These are phyloP conservation scores for Xestobium rufovillosum DNA, from an alignment of 2,888 invertebrate genomes.

Conservation along the genomic window DNA sequence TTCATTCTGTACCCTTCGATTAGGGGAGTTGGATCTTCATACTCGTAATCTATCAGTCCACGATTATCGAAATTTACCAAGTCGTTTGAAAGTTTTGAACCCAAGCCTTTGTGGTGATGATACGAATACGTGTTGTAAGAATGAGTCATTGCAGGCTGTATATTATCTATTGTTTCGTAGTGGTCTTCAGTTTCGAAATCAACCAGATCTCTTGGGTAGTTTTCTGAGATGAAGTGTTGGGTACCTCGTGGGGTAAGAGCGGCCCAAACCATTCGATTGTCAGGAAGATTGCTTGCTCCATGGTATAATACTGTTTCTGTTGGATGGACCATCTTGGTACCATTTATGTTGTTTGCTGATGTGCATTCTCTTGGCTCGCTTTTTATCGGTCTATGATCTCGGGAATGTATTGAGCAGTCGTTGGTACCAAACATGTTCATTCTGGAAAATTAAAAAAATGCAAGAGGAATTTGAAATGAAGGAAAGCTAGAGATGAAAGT, in stretches of 20 bases:
- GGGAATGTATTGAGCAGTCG: constrained; percentile 46
- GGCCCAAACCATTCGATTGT: constrained; percentile 58
- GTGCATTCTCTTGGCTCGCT: constrained; percentile 40
- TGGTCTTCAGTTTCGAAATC: constrained; percentile 53
- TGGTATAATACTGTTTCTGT: constrained; percentile 37
- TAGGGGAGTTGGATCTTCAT: constrained; percentile 69
- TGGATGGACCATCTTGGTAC: constrained; percentile 37
- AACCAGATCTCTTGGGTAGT: constrained; percentile 51
- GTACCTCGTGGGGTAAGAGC: constrained; percentile 73
- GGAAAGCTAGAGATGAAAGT: too few relatives aligned
- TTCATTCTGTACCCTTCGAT: constrained; percentile 64
- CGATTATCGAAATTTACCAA: constrained; percentile 66
- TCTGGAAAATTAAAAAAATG: constrained; percentile 29
- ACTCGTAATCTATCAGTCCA: constrained; percentile 70
- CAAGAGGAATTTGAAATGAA: neutral
- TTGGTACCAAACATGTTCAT: constrained; percentile 51
- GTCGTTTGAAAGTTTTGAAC: constrained; percentile 24
- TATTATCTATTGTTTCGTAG: constrained; percentile 59
- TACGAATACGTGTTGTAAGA: constrained; percentile 13
- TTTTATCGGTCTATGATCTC: constrained; percentile 39
- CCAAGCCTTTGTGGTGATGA: constrained; percentile 25
- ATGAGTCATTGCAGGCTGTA: constrained; percentile 21
- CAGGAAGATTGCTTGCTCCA: constrained; percentile 31
- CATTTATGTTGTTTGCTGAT: constrained; percentile 43
- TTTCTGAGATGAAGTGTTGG: constrained; percentile 65